A percentile compares a stretch with the other conserved stretches of the same genome.
Evolutionary conservation across 1,140 invertebrate genomes (phyloP).

Genomic region (Zaprionus kolodkinae): DNA sequence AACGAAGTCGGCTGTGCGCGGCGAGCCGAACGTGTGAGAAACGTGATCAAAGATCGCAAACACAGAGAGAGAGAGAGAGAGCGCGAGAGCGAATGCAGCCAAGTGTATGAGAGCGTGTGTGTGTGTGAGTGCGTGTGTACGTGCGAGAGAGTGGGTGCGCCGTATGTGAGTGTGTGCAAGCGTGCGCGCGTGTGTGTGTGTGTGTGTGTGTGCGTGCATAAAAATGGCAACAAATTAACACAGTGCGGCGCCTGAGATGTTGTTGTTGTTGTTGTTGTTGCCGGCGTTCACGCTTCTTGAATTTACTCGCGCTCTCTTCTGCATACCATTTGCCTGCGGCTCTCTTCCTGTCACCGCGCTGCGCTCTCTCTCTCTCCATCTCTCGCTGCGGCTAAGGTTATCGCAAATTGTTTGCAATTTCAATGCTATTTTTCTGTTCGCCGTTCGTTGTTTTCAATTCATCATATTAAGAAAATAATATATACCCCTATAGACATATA

Average conservation of each 20-base stretch:
- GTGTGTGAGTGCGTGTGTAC: not conserved
- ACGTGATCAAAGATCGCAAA: constrained; percentile 80
- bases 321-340: not conserved
- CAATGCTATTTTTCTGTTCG: constrained; percentile 56
- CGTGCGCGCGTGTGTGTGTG: constrained; percentile 20
- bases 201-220: constrained; percentile 36
- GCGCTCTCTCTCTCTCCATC: constrained; percentile 6
- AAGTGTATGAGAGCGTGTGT: not conserved
- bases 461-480: constrained; percentile 53
- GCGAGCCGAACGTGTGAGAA: constrained; percentile 73
- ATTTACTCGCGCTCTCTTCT: constrained; percentile 10
- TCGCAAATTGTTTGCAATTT: constrained; percentile 69
- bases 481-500: constrained; percentile 32
- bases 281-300: constrained; percentile 25
- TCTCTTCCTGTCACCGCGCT: constrained; percentile 8
- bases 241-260: constrained; percentile 60
- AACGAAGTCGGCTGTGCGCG: constrained; percentile 58
- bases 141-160: constrained; percentile 27
- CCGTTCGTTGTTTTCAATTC: constrained; percentile 47
- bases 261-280: constrained; percentile 44
- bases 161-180: not conserved
- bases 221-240: constrained; percentile 79
- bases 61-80: constrained; percentile 24
- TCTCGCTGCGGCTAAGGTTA: constrained; percentile 56
- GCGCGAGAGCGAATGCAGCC: not conserved